A percentile compares a stretch with the other conserved stretches of the same genome.
These are phyloP conservation scores for Archocentrus centrarchus DNA, from an alignment of 2,113 vertebrate species.

Conservation along the genomic window DNA sequence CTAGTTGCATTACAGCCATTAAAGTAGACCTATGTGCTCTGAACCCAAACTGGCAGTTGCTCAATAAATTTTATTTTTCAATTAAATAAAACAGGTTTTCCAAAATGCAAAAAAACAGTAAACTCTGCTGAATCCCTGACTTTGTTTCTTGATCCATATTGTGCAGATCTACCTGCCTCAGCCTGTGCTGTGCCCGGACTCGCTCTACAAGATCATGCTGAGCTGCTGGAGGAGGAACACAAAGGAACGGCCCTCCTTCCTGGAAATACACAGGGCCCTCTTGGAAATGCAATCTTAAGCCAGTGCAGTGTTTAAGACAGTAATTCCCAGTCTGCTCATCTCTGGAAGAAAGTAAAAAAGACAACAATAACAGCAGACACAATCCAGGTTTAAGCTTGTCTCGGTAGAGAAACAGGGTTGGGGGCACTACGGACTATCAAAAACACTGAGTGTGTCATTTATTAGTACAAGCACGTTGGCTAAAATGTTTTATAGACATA, in stretches of 20 bases:
- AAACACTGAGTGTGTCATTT: conserved; percentile 54
- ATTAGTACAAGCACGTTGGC: conserved; percentile 11
- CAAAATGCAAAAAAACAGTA: background rate
- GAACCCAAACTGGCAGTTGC: background rate
- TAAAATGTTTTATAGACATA: conserved; percentile 28
- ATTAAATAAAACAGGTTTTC: background rate
- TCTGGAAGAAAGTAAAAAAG: conserved; percentile 28
- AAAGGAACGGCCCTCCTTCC: conserved; percentile 93
- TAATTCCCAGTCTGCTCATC: conserved; percentile 47
- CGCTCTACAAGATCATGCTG: conserved; percentile 96
- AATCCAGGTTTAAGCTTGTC: conserved; percentile 65
- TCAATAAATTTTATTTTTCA: background rate
- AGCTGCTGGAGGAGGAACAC: conserved; percentile 96
- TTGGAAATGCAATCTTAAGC: conserved; percentile 82
- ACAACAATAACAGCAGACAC: conserved; percentile 31
- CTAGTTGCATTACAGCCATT: background rate
- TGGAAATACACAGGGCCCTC: conserved; percentile 89
- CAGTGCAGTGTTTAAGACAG: conserved; percentile 36
- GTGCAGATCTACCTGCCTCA: conserved; percentile 93
- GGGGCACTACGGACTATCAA: conserved; percentile 43
- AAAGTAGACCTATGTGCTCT: background rate
- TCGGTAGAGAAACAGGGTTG: conserved; percentile 29
- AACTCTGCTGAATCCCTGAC: background rate
- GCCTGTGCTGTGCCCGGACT: conserved; percentile 90
- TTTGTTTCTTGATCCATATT: background rate